phyloP scores from a whole-genome alignment of 2,797 vertebrate species.

The Microchirus variegatus region DNA sequence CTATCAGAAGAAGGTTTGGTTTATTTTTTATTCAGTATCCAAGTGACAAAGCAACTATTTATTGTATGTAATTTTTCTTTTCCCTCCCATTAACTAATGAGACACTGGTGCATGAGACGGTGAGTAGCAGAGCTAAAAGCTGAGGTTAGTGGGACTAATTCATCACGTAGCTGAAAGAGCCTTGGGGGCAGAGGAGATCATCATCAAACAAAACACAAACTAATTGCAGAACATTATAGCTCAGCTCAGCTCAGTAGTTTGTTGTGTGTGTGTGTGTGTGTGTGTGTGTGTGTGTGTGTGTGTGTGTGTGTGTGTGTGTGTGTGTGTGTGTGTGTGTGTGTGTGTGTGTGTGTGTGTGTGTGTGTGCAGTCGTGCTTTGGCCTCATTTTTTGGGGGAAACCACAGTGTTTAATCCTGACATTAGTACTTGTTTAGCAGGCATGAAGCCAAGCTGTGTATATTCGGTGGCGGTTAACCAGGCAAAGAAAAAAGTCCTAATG shows the following conservation, averaged over 20 bases:
- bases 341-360: slow-evolving; percentile 44
- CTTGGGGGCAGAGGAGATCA: slow-evolving; percentile 54
- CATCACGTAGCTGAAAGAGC: slow-evolving; percentile 57
- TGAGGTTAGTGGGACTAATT: slow-evolving; percentile 63
- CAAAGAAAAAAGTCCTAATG: slow-evolving; percentile 53
- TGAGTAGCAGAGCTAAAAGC: slow-evolving; percentile 21
- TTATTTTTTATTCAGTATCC: no score
- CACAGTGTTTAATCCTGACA: slow-evolving; percentile 75
- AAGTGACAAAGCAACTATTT: neutral
- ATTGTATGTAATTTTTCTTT: neutral
- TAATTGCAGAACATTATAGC: slow-evolving; percentile 76
- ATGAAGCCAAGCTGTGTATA: slow-evolving; percentile 42
- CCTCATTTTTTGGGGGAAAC: slow-evolving; percentile 65
- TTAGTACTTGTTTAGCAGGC: slow-evolving; percentile 60
- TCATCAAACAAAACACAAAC: slow-evolving; percentile 73
- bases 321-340: no score
- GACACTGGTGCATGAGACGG: slow-evolving; percentile 1
- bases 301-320: slow-evolving; percentile 40
- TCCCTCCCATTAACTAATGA: slow-evolving; percentile 12
- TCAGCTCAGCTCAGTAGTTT: slow-evolving; percentile 60
- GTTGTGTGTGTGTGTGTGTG: slow-evolving; percentile 45
- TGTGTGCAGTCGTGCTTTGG: slow-evolving; percentile 34
- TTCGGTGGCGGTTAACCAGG: slow-evolving; percentile 67
- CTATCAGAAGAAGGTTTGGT: neutral
- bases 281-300: slow-evolving; percentile 43